Conservation (phyloP, 1,140 invertebrate genomes). For the Trichonephila clavipes region DNA sequence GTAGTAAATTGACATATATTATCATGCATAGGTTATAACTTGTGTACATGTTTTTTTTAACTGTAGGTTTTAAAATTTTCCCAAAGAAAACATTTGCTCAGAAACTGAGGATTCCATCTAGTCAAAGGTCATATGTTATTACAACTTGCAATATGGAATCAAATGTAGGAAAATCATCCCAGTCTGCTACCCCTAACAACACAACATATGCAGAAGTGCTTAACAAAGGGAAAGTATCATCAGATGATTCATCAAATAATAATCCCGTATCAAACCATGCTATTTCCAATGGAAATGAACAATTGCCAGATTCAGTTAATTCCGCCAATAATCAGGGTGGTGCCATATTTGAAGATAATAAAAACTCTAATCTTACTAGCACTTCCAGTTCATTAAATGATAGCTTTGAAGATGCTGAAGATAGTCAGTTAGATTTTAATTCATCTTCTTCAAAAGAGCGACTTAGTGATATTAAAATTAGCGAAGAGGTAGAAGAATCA, state of each 20-base stretch:
- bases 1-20: too few relatives aligned
- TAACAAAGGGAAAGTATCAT: background rate
- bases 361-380: background rate
- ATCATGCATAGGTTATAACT: too few relatives aligned
- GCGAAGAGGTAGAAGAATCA: background rate
- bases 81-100: background rate
- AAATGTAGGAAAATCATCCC: background rate
- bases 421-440: conserved; percentile 52
- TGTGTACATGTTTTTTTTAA: background rate
- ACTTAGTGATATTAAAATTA: conserved; percentile 19
- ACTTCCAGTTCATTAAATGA: conserved; percentile 13
- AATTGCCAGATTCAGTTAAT: background rate
- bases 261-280: conserved; percentile 32
- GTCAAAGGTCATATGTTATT: background rate
- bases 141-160: background rate
- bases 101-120: background rate
- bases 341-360: conserved; percentile 11
- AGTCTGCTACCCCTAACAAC: background rate
- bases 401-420: conserved; percentile 69
- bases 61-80: background rate
- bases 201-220: conserved; percentile 25
- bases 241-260: conserved; percentile 59
- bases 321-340: background rate
- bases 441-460: background rate
- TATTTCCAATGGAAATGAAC: conserved; percentile 30